A percentile compares a stretch with the other conserved stretches of the same genome.
phyloP scores from a whole-genome alignment of 2,113 vertebrate species.

The Hippocampus barbouri region DNA sequence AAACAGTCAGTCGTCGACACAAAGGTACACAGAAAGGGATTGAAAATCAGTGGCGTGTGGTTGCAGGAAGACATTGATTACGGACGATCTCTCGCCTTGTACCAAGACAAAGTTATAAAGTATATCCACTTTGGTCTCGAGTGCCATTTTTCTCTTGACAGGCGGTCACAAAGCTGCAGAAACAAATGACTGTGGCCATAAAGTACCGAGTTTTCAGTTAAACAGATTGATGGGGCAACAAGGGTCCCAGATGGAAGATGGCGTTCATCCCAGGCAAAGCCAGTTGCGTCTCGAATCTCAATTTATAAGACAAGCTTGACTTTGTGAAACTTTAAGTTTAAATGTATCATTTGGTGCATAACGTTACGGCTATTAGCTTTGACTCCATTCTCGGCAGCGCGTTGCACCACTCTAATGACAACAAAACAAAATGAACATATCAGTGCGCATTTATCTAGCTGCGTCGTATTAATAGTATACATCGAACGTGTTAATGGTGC shows the following conservation, averaged over 20 bases:
- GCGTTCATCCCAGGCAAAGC: slow-evolving; percentile 12
- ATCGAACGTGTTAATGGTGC: too few relatives aligned
- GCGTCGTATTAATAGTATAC: too few relatives aligned
- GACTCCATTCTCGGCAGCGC: too few relatives aligned
- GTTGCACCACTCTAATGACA: too few relatives aligned
- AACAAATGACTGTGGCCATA: slow-evolving; percentile 31
- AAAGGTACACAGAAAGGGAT: slow-evolving; percentile 20
- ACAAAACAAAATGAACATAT: too few relatives aligned
- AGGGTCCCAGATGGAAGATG: neutral
- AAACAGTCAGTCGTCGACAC: neutral
- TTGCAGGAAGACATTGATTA: slow-evolving; percentile 17
- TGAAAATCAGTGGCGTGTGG: slow-evolving; percentile 14
- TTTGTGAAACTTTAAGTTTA: neutral
- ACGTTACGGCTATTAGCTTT: too few relatives aligned
- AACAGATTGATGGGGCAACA: slow-evolving; percentile 33
- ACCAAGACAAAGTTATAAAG: slow-evolving; percentile 22
- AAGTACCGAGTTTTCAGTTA: slow-evolving; percentile 24
- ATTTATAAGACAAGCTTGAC: slow-evolving; percentile 6
- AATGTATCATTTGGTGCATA: too few relatives aligned
- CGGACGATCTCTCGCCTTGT: slow-evolving; percentile 8
- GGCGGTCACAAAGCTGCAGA: slow-evolving; percentile 22
- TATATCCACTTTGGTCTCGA: slow-evolving; percentile 17
- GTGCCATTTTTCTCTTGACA: slow-evolving; percentile 25
- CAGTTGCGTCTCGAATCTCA: slow-evolving; percentile 1
- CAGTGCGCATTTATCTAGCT: too few relatives aligned